phyloP scores from a whole-genome alignment of 2,113 vertebrate species.

The Plecturocebus donacophilus region DNA sequence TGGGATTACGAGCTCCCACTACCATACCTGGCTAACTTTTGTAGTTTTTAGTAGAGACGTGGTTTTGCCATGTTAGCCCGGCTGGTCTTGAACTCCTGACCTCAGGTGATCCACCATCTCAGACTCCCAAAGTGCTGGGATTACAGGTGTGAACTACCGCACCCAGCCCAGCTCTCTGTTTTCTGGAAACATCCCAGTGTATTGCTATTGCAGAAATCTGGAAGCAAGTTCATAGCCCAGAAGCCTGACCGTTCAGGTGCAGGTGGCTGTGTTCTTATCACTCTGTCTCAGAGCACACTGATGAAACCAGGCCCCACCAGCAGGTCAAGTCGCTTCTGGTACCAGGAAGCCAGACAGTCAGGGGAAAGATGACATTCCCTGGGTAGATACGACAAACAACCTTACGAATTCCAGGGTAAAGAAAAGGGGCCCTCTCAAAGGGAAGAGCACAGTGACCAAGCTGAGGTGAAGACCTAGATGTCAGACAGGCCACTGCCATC shows the following conservation, averaged over 20 bases:
- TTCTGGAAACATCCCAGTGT: not conserved
- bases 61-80: too few relatives aligned
- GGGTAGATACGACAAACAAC: not conserved
- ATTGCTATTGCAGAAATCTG: not conserved
- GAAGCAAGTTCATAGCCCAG: not conserved
- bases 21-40: too few relatives aligned
- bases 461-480: not conserved
- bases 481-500: not conserved
- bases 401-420: not conserved
- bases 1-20: too few relatives aligned
- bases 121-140: too few relatives aligned
- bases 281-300: not conserved
- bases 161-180: too few relatives aligned
- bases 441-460: not conserved
- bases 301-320: rapidly evolving
- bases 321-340: not conserved
- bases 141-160: too few relatives aligned
- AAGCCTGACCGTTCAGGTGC: not conserved
- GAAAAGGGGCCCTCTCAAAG: not conserved
- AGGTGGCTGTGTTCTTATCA: not conserved
- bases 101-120: too few relatives aligned
- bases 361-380: not conserved
- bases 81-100: too few relatives aligned
- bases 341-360: not conserved
- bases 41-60: too few relatives aligned